Evolutionary conservation across 2,797 vertebrate species (phyloP), one percentile per base, ranked within the genome.

Genomic region (Limosa lapponica): DNA sequence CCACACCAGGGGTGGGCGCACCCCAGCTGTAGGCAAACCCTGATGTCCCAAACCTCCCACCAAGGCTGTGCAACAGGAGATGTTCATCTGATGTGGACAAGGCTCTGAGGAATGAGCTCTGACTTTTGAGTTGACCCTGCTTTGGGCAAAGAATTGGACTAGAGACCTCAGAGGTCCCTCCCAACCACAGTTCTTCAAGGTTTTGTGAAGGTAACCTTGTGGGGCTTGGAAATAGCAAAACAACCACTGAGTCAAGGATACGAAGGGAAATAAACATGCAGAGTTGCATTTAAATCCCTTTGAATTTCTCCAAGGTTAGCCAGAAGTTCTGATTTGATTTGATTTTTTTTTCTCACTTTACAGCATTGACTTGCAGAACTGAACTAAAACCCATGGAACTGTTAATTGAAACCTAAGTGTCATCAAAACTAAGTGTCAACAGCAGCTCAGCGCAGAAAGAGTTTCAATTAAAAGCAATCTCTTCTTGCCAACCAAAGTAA

Each of bases 381-480:
- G 90, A 95, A 86, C 73, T 80, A 70, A 97, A 97, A 88, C 69
- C 75, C 28, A 1, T 54, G 80, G 79, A 93, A 86, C 43, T 79
- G 75, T 74, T 94, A 92, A 94, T 90, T 96, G 93, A 83, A 95
- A 95, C 87, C 71, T 25, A 73, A 82, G 72, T 80, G 94, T 92
- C 87, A 89, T 51, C 49, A 83, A 95, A 95, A 88, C 70, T 25
- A 70, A 83, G 72, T 80, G 95, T 93, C 87, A 92, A 82, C 91
- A 84, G 78, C 86, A 90, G 80, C 89, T 97, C 89, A 78, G 67
- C 0, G 2, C 71, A 87, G 89, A 74, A 92, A 46, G 82, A 88
- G 78, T 85, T 93, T 72, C 89, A 93, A 93, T 93, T 94, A 90
- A 87, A 91, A 93, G 84, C 93, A 90, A 89, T 95, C 82, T 95